Conservation (phyloP, 2,888 invertebrate genomes). For the Hirtodrosophila trivittata region DNA sequence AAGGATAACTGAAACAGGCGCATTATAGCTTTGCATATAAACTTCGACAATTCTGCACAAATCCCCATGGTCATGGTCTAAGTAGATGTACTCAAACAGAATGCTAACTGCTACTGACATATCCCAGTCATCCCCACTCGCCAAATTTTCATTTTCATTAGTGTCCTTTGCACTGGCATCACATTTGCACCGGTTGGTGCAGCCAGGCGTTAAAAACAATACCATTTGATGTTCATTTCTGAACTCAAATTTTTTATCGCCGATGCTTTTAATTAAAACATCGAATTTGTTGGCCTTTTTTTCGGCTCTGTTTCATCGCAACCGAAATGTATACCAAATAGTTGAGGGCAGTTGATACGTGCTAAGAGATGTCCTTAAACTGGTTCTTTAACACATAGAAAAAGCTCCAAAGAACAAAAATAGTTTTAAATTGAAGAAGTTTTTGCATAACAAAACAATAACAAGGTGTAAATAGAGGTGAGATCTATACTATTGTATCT, state of each 20-base stretch:
- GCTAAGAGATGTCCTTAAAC: too few species aligned
- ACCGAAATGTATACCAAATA: neutral
- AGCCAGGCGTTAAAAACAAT: conserved; percentile 27
- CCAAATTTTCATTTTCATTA: conserved; percentile 5
- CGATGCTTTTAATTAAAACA: neutral
- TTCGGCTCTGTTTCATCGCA: neutral
- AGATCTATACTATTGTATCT: too few species aligned
- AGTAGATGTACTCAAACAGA: conserved; percentile 16
- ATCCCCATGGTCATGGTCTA: neutral
- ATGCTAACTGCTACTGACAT: conserved; percentile 22
- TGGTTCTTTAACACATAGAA: too few species aligned
- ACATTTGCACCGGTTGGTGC: conserved; percentile 11
- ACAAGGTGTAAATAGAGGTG: too few species aligned
- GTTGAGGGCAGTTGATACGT: neutral
- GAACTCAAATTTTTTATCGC: neutral
- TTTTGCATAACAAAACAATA: too few species aligned
- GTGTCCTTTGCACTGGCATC: conserved; percentile 1
- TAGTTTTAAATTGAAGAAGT: too few species aligned
- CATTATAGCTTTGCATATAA: conserved; percentile 9
- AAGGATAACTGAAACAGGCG: conserved; percentile 30
- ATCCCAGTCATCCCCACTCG: neutral
- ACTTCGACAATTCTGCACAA: neutral
- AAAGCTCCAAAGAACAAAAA: too few species aligned
- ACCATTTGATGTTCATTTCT: conserved; percentile 8
- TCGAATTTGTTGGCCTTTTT: neutral